Percentiles rank a stretch among this genome's conserved stretches.
These are phyloP conservation scores for Intellagama lesueurii DNA, from an alignment of 2,797 vertebrate species.

Conservation along the genomic window DNA sequence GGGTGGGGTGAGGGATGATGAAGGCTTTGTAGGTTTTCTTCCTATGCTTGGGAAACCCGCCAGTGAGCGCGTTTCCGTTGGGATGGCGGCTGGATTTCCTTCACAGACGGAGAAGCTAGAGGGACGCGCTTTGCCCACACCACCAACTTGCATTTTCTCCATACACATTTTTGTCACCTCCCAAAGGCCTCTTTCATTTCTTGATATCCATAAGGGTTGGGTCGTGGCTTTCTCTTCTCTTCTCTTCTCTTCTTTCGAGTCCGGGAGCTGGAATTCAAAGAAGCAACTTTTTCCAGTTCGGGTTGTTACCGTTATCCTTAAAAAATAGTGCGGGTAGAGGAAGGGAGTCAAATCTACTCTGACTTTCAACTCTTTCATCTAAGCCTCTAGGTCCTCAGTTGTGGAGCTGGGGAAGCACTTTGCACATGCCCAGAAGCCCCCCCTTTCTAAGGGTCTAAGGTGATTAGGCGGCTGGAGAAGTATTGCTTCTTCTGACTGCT, in stretches of 20 bases:
- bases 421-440: background rate
- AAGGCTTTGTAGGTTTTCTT: constrained; percentile 75
- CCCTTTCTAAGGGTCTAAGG: too few species aligned
- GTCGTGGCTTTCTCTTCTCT: background rate
- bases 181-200: background rate
- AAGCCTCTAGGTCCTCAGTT: too few species aligned
- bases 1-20: constrained; percentile 44
- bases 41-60: constrained; percentile 72
- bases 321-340: too few species aligned
- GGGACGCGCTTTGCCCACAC: background rate
- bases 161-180: background rate
- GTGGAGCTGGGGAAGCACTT: background rate
- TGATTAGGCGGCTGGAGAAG: background rate
- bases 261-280: too few species aligned
- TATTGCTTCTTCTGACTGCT: background rate
- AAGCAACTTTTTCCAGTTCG: too few species aligned
- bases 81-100: constrained; percentile 31
- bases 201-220: background rate
- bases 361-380: background rate
- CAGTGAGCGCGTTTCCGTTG: constrained; percentile 49
- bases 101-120: background rate
- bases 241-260: background rate
- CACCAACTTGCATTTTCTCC: too few species aligned
- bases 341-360: too few species aligned
- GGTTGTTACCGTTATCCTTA: too few species aligned